Conservation (phyloP, 2,888 invertebrate species). For the Philonicus albiceps region DNA sequence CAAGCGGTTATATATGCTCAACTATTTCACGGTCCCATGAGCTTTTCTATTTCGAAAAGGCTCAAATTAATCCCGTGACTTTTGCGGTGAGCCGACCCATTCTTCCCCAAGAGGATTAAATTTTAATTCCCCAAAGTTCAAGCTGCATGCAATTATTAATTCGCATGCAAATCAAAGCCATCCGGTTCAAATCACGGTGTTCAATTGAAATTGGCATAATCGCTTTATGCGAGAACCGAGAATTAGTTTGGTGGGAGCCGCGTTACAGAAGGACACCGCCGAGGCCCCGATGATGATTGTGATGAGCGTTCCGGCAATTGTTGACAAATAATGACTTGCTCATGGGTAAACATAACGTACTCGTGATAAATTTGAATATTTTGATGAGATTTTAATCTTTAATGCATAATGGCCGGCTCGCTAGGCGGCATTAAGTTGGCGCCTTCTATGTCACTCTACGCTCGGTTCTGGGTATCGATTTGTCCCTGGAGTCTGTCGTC, state of each 20-base stretch:
- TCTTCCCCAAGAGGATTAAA: slow-evolving; percentile 32
- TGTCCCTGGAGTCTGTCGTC: not conserved
- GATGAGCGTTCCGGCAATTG: not conserved
- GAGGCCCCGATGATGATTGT: not conserved
- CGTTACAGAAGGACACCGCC: not conserved
- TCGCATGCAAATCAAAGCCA: slow-evolving; percentile 25
- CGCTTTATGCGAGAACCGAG: slow-evolving; percentile 18
- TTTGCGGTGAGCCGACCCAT: not conserved
- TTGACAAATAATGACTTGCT: slow-evolving; percentile 43
- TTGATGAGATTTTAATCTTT: slow-evolving; percentile 44
- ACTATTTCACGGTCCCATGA: not conserved
- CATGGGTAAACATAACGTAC: slow-evolving; percentile 34
- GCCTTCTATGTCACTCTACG: not conserved
- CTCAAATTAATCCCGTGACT: not conserved
- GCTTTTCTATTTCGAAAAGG: not conserved
- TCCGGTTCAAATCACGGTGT: slow-evolving; percentile 15
- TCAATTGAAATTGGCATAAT: slow-evolving; percentile 22
- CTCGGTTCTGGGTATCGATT: not conserved
- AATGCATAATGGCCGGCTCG: not conserved
- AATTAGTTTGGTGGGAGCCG: not conserved
- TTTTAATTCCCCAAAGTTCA: slow-evolving; percentile 15
- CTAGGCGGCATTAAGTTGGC: not conserved
- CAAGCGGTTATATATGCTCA: not conserved
- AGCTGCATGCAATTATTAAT: slow-evolving; percentile 28
- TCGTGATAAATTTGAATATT: slow-evolving; percentile 43